Evolutionary conservation across 2,797 vertebrate species (phyloP).

Genomic region (Psittacula derbiana): DNA sequence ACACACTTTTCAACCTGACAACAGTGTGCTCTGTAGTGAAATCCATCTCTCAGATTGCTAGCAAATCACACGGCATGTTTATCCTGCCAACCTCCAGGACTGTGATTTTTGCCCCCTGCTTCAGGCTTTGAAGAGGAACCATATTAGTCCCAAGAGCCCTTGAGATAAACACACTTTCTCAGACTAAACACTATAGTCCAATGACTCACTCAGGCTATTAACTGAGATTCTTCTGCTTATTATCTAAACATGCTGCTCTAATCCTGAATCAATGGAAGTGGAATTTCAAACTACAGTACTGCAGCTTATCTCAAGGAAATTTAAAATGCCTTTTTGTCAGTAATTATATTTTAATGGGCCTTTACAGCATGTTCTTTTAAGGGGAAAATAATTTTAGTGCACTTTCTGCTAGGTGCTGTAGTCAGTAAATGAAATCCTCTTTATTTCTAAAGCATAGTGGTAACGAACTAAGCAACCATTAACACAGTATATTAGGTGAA

Average conservation of each 20-base stretch:
- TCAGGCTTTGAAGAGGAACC: conserved; percentile 54
- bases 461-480: background rate
- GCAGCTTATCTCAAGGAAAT: conserved; percentile 53
- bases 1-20: conserved; percentile 55
- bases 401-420: background rate
- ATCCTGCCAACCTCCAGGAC: conserved; percentile 38
- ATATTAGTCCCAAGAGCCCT: conserved; percentile 46
- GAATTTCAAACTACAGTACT: conserved; percentile 39
- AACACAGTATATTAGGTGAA: background rate
- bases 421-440: background rate
- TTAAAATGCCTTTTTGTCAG: conserved; percentile 51
- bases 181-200: conserved; percentile 1
- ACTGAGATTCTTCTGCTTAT: conserved; percentile 44
- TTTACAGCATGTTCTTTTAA: conserved; percentile 3
- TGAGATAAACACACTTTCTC: conserved; percentile 56
- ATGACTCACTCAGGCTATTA: conserved; percentile 41
- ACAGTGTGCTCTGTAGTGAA: background rate
- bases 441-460: background rate
- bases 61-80: conserved; percentile 59
- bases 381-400: conserved; percentile 47
- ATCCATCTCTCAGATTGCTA: conserved; percentile 46
- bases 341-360: conserved; percentile 69
- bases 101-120: conserved; percentile 38
- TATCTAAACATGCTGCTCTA: conserved; percentile 42
- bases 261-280: conserved; percentile 54